Evolutionary conservation across 2,797 vertebrate genomes (phyloP).

Genomic region (Hydrolagus colliei): DNA sequence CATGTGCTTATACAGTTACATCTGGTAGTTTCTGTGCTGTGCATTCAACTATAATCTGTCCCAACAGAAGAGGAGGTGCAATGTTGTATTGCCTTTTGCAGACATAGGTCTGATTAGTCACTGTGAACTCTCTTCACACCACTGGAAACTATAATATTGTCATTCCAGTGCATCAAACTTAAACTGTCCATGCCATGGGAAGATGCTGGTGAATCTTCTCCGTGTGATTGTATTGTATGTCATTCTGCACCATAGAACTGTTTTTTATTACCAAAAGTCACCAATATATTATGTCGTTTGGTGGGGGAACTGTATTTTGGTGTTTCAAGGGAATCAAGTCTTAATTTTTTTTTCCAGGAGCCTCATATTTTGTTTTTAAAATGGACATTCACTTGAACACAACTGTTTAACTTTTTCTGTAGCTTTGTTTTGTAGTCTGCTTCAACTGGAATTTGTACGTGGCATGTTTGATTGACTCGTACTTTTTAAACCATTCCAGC

Average conservation of each 20-base stretch:
- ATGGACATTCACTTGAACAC: conserved; percentile 18
- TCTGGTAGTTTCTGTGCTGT: neutral
- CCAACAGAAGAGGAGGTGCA: neutral
- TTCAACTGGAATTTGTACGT: neutral
- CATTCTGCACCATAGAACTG: no score
- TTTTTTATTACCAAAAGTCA: no score
- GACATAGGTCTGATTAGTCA: neutral
- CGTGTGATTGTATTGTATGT: conserved; percentile 5
- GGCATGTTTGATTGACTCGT: neutral
- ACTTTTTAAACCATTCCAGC: neutral
- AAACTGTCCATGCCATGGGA: neutral
- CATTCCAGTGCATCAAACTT: neutral
- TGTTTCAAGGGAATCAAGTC: conserved; percentile 18
- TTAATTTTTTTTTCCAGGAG: neutral
- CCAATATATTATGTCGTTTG: neutral
- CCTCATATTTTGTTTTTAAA: conserved; percentile 23
- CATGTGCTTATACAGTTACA: neutral
- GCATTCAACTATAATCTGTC: neutral
- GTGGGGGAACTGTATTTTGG: neutral
- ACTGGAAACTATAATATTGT: neutral
- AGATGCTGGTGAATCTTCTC: conserved; percentile 8
- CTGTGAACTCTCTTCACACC: neutral
- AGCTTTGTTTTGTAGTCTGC: neutral
- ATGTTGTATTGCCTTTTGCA: conserved; percentile 2
- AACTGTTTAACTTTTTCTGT: conserved; percentile 7